A percentile compares a stretch with the other conserved stretches of the same genome.
phyloP scores from a whole-genome alignment of 1,140 invertebrate genomes.

The Forficula auricularia region DNA sequence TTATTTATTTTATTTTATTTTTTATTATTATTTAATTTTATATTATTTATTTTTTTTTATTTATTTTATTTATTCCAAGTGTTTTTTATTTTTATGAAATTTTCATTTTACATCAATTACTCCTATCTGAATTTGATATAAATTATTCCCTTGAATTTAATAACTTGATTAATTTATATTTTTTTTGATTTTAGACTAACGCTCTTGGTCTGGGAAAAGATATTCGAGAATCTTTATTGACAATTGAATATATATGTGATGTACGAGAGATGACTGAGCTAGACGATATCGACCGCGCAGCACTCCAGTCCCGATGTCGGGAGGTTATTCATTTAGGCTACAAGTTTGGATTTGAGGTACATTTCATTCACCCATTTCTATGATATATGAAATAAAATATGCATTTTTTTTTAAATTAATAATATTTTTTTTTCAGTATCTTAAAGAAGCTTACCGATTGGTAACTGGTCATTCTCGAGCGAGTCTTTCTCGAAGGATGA shows the following conservation, averaged over 20 bases:
- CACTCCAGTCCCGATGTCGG: constrained; percentile 41
- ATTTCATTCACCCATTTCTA: constrained; percentile 10
- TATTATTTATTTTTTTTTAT: too few relatives aligned
- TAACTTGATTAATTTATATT: too few relatives aligned
- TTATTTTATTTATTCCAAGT: too few relatives aligned
- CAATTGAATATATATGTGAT: constrained; percentile 40
- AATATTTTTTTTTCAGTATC: constrained; percentile 37
- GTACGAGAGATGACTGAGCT: constrained; percentile 24
- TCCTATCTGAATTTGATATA: too few relatives aligned
- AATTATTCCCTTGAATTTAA: too few relatives aligned
- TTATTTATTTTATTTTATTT: too few relatives aligned
- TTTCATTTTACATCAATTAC: too few relatives aligned
- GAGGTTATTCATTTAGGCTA: constrained; percentile 74
- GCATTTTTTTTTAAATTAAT: neutral
- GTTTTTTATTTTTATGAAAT: too few relatives aligned
- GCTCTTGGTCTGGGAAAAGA: too few relatives aligned
- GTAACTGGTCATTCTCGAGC: constrained; percentile 28
- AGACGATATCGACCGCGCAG: constrained; percentile 35
- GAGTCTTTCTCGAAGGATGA: constrained; percentile 31
- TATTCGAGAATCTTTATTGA: constrained; percentile 5
- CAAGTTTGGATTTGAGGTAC: constrained; percentile 72
- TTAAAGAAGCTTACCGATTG: constrained; percentile 58
- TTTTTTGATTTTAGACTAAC: too few relatives aligned
- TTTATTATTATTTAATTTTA: too few relatives aligned
- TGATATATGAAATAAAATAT: neutral